These are phyloP conservation scores for Micrasema longulum DNA, from an alignment of 1,140 invertebrate species.

Conservation along the genomic window DNA sequence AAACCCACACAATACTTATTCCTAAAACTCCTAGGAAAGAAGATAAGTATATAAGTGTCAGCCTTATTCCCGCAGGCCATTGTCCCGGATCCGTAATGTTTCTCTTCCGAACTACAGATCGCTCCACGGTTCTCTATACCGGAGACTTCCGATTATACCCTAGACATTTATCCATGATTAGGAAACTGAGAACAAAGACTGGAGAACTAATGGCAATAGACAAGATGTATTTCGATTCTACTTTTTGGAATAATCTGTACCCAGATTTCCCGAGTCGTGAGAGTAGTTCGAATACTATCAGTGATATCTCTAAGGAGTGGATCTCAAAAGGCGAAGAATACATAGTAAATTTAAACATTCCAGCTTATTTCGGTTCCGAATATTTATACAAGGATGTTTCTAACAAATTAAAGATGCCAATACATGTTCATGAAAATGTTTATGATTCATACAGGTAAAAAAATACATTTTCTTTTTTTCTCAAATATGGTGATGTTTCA, in stretches of 20 bases:
- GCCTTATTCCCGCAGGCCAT: slow-evolving; percentile 75
- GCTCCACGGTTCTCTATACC: slow-evolving; percentile 74
- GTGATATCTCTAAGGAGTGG: slow-evolving; percentile 69
- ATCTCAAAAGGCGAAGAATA: slow-evolving; percentile 63
- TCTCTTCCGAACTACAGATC: slow-evolving; percentile 68
- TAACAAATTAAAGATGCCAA: slow-evolving; percentile 64
- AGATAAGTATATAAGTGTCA: slow-evolving; percentile 66
- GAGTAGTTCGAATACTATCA: slow-evolving; percentile 67
- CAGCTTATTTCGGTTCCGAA: slow-evolving; percentile 72
- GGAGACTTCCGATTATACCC: slow-evolving; percentile 76
- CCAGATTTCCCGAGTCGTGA: slow-evolving; percentile 70
- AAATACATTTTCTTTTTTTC: neutral
- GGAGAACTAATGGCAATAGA: slow-evolving; percentile 68
- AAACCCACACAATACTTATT: slow-evolving; percentile 50
- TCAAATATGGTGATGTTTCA: neutral
- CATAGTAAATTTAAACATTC: slow-evolving; percentile 67
- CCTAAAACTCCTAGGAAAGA: slow-evolving; percentile 44
- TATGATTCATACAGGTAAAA: slow-evolving; percentile 59
- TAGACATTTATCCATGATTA: slow-evolving; percentile 69
- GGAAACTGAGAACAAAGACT: slow-evolving; percentile 65
- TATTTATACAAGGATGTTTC: slow-evolving; percentile 71
- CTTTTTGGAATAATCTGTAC: slow-evolving; percentile 71
- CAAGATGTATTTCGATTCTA: slow-evolving; percentile 78
- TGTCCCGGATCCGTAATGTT: slow-evolving; percentile 83
- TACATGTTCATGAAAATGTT: slow-evolving; percentile 65